Conservation (phyloP, 2,797 vertebrate genomes). For the Pseudochromis fuscus region DNA sequence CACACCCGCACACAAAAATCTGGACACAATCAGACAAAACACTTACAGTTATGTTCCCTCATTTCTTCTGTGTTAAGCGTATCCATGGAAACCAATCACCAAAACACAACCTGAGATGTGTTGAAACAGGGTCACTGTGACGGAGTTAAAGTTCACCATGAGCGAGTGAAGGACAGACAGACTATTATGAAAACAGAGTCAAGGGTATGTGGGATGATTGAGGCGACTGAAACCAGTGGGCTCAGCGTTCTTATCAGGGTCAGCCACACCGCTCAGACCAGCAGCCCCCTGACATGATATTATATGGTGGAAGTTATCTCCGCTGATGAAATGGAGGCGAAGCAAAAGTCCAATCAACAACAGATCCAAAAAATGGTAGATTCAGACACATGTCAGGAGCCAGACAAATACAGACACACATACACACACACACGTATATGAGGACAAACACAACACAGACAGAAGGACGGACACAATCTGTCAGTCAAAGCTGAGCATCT, state of each 20-base stretch:
- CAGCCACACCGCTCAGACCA: slow-evolving; percentile 70
- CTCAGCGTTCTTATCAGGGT: slow-evolving; percentile 76
- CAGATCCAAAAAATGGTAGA: slow-evolving; percentile 47
- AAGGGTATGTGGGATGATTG: slow-evolving; percentile 65
- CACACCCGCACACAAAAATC: slow-evolving; percentile 23
- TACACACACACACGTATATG: slow-evolving; percentile 10
- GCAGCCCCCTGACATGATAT: slow-evolving; percentile 68
- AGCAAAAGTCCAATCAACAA: slow-evolving; percentile 57
- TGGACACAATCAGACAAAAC: slow-evolving; percentile 19
- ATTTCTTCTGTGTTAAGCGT: slow-evolving; percentile 2
- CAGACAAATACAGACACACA: slow-evolving; percentile 44
- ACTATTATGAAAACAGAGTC: slow-evolving; percentile 54
- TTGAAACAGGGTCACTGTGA: slow-evolving; percentile 58
- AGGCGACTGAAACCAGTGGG: slow-evolving; percentile 55
- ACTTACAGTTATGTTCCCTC: background rate
- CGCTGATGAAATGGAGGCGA: slow-evolving; percentile 60
- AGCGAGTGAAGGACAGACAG: slow-evolving; percentile 57
- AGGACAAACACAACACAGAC: slow-evolving; percentile 40
- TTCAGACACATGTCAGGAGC: slow-evolving; percentile 50
- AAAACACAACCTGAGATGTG: slow-evolving; percentile 53
- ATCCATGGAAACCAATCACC: slow-evolving; percentile 37
- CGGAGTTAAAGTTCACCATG: slow-evolving; percentile 53
- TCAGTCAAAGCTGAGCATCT: slow-evolving; percentile 61
- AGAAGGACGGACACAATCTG: slow-evolving; percentile 50
- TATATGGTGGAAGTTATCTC: slow-evolving; percentile 71